phyloP scores from a whole-genome alignment of 2,797 vertebrate species.

The Betta splendens region DNA sequence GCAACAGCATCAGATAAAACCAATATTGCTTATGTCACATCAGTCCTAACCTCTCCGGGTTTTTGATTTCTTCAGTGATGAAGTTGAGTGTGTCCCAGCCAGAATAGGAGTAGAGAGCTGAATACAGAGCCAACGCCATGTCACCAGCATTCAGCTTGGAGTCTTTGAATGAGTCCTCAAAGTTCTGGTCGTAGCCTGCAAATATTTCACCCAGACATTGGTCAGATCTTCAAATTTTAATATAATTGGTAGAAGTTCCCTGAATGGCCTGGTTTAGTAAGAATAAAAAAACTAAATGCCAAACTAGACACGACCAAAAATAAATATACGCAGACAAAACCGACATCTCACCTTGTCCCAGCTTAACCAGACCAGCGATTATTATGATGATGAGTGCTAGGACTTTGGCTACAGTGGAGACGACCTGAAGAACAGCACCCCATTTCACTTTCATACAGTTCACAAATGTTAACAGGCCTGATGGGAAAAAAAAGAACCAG shows the following conservation, averaged over 20 bases:
- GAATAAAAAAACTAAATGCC: too few species aligned
- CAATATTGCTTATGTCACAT: background rate
- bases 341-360: constrained; percentile 80
- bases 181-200: constrained; percentile 80
- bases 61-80: constrained; percentile 87
- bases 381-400: constrained; percentile 85
- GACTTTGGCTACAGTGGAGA: constrained; percentile 86
- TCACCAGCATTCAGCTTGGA: constrained; percentile 81
- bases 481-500: background rate
- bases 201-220: too few species aligned
- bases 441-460: constrained; percentile 88
- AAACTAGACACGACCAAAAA: too few species aligned
- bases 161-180: constrained; percentile 80
- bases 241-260: background rate
- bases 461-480: constrained; percentile 83
- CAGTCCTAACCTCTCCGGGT: constrained; percentile 80
- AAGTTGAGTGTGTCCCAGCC: constrained; percentile 89
- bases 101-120: constrained; percentile 86
- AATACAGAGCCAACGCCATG: constrained; percentile 84
- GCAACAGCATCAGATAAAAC: background rate
- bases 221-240: too few species aligned
- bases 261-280: background rate
- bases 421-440: constrained; percentile 86
- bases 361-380: constrained; percentile 79
- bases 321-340: too few species aligned